These are phyloP conservation scores for Columba janthina DNA, from an alignment of 2,113 vertebrate species.

Conservation along the genomic window DNA sequence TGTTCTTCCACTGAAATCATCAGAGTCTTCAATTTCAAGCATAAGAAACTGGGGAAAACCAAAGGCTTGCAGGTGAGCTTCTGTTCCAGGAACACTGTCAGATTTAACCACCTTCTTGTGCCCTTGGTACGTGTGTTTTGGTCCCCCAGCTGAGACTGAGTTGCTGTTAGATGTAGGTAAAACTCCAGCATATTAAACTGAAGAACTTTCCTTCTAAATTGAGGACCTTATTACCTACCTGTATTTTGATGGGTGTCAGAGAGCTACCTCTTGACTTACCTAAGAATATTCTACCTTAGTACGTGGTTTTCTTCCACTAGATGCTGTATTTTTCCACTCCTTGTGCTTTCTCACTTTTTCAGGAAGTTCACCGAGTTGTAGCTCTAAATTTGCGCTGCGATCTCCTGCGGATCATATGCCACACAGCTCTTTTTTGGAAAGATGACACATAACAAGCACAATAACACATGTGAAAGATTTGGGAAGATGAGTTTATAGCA, in stretches of 20 bases:
- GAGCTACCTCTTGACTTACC: background rate
- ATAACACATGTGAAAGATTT: conserved; percentile 56
- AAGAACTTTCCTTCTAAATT: background rate
- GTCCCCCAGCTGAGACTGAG: background rate
- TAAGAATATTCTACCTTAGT: accelerated
- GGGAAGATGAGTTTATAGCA: conserved; percentile 50
- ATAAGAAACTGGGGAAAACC: background rate
- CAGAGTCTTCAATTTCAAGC: background rate
- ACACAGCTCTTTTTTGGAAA: conserved; percentile 48
- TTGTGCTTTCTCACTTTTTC: background rate
- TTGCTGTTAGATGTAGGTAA: background rate
- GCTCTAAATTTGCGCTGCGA: conserved; percentile 54
- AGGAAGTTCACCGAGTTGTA: conserved; percentile 34
- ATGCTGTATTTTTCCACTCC: conserved; percentile 55
- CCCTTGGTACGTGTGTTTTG: background rate
- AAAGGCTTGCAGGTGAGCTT: background rate
- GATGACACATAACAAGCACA: conserved; percentile 59
- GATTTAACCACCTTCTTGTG: background rate
- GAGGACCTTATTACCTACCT: background rate
- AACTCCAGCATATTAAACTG: background rate
- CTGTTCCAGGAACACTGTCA: background rate
- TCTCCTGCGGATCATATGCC: conserved; percentile 49
- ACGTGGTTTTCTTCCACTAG: background rate
- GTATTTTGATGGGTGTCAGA: background rate
- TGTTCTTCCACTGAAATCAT: background rate